Base-by-base conservation (phyloP, 2,797 vertebrate genomes). In the Sternotherus odoratus region DNA sequence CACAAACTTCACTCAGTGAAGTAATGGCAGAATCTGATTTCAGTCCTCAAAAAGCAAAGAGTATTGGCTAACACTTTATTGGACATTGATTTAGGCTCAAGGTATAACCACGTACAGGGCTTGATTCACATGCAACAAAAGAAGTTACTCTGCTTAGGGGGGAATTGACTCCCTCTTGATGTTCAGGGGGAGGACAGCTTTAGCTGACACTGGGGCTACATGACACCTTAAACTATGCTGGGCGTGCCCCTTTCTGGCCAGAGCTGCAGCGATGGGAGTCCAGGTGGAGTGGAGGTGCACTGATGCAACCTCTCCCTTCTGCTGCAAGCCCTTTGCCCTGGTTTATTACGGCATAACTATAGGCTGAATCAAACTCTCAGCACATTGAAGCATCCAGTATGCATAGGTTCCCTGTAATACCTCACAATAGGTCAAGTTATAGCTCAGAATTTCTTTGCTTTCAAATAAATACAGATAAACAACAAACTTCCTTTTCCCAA, bases 121-220 rank as follows among this genome's bases (percentile, higher is more conserved):
- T 24, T 36, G 36, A 43, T 24, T 39, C 66, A 69, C 21, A 12
- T 39, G 66, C 43, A 60, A 7, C 16, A 30, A 5, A 8, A 11
- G 46, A 12, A 48, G 28, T 54, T 4, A 2, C 23, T 2, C 12
- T 24, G 1, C 26, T 26, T 78, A 66, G 48, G 12, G 15, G 10
- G 48, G 2, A 43, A 1, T 6, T 5, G 24, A 4, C 5, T 69
- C 8, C 63, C 3, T 21, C 1, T 1, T 3, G 0, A 16, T 50
- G 43, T 9, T 0, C 0, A 49, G 4, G 1, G 23, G 60, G 5
- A 4, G n/a, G 12, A 54, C 54, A 75, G 16, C 30, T 28, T 17
- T 0, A 24, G 16, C 30, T 26, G 39, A 2, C 12, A 36, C 53
- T 50, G 11, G 79, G 5, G 8, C 69, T 53, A 53, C 53, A 24